Evolutionary conservation across 2,797 vertebrate genomes (phyloP).

Genomic region (Tolypeutes matacus): DNA sequence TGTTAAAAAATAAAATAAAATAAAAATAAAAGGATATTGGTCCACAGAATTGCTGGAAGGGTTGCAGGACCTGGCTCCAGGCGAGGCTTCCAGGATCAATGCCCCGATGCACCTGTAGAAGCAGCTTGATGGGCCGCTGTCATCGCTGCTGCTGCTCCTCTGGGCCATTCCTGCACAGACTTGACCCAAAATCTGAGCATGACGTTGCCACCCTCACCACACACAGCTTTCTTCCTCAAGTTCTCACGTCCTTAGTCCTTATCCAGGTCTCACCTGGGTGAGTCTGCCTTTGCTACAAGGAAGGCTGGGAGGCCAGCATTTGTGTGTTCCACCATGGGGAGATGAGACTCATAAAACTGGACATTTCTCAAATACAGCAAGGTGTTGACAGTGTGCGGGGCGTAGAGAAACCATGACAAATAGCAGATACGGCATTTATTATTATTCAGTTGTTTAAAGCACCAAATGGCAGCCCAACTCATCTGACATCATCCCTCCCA

Average conservation of each 20-base stretch:
- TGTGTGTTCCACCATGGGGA: neutral
- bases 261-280: fast-evolving
- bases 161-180: neutral
- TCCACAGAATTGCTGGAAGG: neutral
- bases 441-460: neutral
- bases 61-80: neutral
- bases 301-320: neutral
- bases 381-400: neutral
- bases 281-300: neutral
- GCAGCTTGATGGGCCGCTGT: neutral
- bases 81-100: neutral
- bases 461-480: neutral
- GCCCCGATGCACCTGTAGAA: neutral
- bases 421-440: neutral
- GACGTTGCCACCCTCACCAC: neutral
- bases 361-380: neutral
- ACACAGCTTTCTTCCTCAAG: no score
- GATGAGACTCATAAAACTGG: neutral
- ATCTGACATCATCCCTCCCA: neutral
- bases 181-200: neutral
- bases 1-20: no score
- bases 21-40: neutral
- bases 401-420: neutral
- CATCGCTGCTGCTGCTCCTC: neutral
- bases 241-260: neutral